A percentile compares a stretch with the other conserved stretches of the same genome.
Evolutionary conservation across 2,888 invertebrate species (phyloP).

Genomic region (Pyrrhosoma nymphula): DNA sequence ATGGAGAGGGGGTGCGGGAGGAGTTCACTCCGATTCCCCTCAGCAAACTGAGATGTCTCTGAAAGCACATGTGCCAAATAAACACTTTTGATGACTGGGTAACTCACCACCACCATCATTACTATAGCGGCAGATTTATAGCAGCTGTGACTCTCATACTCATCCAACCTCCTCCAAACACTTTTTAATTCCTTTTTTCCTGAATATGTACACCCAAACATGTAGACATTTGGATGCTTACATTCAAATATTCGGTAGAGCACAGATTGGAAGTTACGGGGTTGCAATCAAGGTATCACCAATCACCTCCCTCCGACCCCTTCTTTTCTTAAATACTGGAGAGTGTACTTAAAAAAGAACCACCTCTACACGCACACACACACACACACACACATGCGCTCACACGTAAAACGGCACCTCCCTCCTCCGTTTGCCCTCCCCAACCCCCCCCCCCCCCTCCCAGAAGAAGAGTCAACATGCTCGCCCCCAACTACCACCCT

Average conservation of each 20-base stretch:
- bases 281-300: slow-evolving; percentile 28
- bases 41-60: slow-evolving; percentile 18
- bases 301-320: not conserved
- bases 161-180: slow-evolving; percentile 16
- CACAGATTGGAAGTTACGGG: slow-evolving; percentile 34
- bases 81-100: slow-evolving; percentile 52
- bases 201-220: not conserved
- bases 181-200: not conserved
- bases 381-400: not conserved
- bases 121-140: not conserved
- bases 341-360: not conserved
- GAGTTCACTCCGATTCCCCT: not conserved
- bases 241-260: not conserved
- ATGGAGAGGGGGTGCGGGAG: slow-evolving; percentile 7
- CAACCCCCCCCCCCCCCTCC: not conserved
- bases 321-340: not conserved
- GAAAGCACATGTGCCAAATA: slow-evolving; percentile 30
- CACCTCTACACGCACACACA: not conserved
- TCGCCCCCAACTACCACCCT: not conserved
- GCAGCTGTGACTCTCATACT: slow-evolving; percentile 30
- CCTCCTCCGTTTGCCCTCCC: not conserved
- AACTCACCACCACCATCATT: slow-evolving; percentile 62
- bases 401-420: not conserved
- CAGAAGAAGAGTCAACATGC: not conserved
- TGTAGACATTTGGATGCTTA: not conserved